Percentiles rank a stretch among this genome's conserved stretches.
Conservation (phyloP, 2,888 invertebrate genomes). For the Temnothorax ravouxi region DNA sequence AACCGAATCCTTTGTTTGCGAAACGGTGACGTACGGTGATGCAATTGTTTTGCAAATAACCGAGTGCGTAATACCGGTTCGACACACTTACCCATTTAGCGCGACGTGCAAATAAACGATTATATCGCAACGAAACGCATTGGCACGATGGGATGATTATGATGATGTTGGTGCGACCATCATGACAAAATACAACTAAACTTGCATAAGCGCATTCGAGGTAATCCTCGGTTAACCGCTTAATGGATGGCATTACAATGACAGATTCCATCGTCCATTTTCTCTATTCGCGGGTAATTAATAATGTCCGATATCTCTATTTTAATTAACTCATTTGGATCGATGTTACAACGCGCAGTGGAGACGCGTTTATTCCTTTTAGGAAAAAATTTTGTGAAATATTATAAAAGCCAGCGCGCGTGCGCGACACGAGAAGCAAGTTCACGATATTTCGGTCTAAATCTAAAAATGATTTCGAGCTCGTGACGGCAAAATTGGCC, state of each 20-base stretch:
- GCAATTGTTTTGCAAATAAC: constrained; percentile 46
- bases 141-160: constrained; percentile 36
- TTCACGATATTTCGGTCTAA: constrained; percentile 36
- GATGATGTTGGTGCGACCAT: constrained; percentile 9
- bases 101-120: constrained; percentile 46
- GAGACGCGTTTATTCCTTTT: not conserved
- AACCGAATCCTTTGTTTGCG: constrained; percentile 19
- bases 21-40: constrained; percentile 29
- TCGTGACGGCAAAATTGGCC: constrained; percentile 28
- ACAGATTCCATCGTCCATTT: constrained; percentile 44
- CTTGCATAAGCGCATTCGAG: constrained; percentile 32
- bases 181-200: constrained; percentile 49
- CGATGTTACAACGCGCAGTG: not conserved
- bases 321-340: constrained; percentile 13
- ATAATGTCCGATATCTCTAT: constrained; percentile 39
- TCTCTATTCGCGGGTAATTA: constrained; percentile 21
- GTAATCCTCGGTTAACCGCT: constrained; percentile 49
- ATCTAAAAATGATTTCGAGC: constrained; percentile 54
- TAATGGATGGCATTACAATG: constrained; percentile 39
- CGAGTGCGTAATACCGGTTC: constrained; percentile 20
- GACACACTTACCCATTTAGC: constrained; percentile 38
- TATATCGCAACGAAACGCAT: constrained; percentile 37
- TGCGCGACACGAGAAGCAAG: not conserved
- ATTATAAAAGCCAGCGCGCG: not conserved
- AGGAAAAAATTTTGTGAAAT: not conserved